phyloP scores from a whole-genome alignment of 2,113 vertebrate genomes.

The Oncorhynchus masou region DNA sequence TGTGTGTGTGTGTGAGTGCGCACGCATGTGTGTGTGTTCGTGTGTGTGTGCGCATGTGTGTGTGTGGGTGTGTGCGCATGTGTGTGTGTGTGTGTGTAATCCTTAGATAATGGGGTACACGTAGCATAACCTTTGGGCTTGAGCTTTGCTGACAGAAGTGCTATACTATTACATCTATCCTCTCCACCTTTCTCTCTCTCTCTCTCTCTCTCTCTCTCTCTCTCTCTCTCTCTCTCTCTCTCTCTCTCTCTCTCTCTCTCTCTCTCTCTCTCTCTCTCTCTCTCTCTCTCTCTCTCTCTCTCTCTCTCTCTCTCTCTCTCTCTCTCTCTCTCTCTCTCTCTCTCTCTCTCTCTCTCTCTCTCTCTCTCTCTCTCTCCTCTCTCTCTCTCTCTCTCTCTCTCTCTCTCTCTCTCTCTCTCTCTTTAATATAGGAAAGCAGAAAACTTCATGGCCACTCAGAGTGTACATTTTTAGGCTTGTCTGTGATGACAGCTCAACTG shows the following conservation, averaged over 20 bases:
- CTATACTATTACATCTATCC: conserved; percentile 23
- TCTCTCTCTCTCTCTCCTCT: too few relatives aligned
- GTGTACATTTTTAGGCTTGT: conserved; percentile 41
- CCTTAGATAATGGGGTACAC: conserved; percentile 56
- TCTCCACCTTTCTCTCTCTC: not conserved
- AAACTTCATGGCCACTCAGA: too few relatives aligned
- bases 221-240: too few relatives aligned
- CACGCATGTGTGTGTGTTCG: not conserved
- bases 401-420: too few relatives aligned
- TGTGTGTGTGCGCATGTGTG: not conserved
- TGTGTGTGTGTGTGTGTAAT: conserved; percentile 40
- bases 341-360: too few relatives aligned
- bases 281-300: too few relatives aligned
- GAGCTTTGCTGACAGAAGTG: conserved; percentile 59
- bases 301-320: not conserved
- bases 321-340: too few relatives aligned
- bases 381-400: not conserved
- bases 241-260: too few relatives aligned
- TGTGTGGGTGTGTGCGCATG: not conserved
- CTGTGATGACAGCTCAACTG: conserved; percentile 63
- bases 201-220: not conserved
- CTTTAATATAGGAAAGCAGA: not conserved
- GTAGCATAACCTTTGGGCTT: conserved; percentile 50
- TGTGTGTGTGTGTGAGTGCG: not conserved
- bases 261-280: too few relatives aligned